Conservation (phyloP, 2,113 vertebrate species). For the Phrynosoma platyrhinos region DNA sequence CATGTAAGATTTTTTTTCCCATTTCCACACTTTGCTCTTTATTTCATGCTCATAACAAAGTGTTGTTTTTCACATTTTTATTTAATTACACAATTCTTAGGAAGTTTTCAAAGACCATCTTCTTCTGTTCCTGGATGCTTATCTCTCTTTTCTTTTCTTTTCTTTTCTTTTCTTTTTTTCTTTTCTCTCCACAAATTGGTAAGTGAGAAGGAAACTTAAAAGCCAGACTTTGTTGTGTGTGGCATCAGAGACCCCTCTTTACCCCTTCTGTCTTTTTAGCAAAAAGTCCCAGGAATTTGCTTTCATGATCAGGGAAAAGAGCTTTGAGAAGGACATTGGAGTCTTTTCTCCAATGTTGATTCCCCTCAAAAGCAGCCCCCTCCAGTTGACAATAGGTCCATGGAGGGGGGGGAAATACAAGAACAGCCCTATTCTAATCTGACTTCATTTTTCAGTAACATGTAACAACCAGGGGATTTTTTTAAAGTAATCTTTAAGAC, state of each 20-base stretch:
- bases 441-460: too few relatives aligned
- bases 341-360: too few relatives aligned
- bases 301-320: neutral
- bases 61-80: neutral
- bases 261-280: neutral
- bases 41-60: neutral
- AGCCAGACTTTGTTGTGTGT: neutral
- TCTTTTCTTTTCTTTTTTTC: too few relatives aligned
- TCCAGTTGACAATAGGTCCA: neutral
- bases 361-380: neutral
- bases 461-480: too few relatives aligned
- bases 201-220: neutral
- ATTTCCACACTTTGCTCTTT: neutral
- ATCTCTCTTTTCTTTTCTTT: neutral
- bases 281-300: neutral
- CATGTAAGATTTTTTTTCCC: too few relatives aligned
- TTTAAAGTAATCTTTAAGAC: conserved; percentile 24
- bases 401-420: too few relatives aligned
- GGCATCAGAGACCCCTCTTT: too few relatives aligned
- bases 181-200: neutral
- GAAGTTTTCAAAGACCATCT: neutral
- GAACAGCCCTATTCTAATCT: too few relatives aligned
- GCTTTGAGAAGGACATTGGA: too few relatives aligned
- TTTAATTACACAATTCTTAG: neutral
- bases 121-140: neutral